Percentiles rank a stretch among this genome's conserved stretches.
These are phyloP conservation scores for Zootermopsis nevadensis DNA, from an alignment of 2,888 invertebrate genomes.

Conservation along the genomic window DNA sequence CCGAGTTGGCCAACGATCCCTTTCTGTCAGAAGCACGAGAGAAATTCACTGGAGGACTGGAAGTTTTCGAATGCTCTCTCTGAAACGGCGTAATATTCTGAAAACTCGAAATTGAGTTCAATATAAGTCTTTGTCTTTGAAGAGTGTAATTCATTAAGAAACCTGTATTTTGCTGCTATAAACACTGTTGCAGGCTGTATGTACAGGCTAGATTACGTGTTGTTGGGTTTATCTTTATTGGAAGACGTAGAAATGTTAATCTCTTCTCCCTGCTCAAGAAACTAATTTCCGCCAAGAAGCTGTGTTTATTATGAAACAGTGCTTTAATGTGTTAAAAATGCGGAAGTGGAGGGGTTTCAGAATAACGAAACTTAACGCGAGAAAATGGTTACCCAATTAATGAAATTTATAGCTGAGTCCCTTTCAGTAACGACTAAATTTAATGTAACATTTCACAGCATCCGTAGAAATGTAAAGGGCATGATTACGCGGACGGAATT, in stretches of 20 bases:
- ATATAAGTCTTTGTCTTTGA: too few species aligned
- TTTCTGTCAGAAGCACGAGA: too few species aligned
- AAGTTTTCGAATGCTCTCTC: too few species aligned
- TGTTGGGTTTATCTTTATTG: conserved; percentile 19
- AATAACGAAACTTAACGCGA: background rate
- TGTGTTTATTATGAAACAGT: conserved; percentile 2
- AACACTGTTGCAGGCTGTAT: background rate
- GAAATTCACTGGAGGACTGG: too few species aligned
- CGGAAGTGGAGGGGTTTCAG: background rate
- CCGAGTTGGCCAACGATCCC: too few species aligned
- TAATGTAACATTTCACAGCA: background rate
- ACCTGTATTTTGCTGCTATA: too few species aligned
- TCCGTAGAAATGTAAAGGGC: background rate
- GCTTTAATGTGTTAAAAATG: background rate
- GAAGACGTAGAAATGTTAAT: conserved; percentile 34
- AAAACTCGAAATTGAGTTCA: too few species aligned
- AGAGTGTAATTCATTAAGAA: too few species aligned
- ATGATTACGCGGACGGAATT: background rate
- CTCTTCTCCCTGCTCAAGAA: background rate
- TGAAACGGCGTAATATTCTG: too few species aligned
- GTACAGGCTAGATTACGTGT: conserved; percentile 13
- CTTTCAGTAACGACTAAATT: background rate
- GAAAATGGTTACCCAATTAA: background rate
- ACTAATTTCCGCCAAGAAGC: conserved; percentile 31
- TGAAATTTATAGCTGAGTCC: background rate